phyloP scores from a whole-genome alignment of 2,113 vertebrate genomes.

The Aegotheles bennettii region DNA sequence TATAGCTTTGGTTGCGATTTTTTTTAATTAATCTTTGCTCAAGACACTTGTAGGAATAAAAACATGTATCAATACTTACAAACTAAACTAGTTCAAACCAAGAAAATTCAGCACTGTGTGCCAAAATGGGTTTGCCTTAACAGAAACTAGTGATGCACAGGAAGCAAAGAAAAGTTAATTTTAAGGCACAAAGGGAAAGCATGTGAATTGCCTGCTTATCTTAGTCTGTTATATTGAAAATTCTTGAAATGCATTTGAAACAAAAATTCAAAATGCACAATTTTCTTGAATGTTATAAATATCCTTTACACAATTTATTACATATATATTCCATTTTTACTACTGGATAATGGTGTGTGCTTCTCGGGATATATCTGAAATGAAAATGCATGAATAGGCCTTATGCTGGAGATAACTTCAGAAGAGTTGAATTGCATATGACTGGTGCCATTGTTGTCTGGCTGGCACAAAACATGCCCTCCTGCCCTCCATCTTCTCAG shows the following conservation, averaged over 20 bases:
- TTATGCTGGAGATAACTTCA: not conserved
- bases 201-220: not conserved
- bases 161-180: not conserved
- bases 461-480: not conserved
- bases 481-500: not conserved
- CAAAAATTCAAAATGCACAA: not conserved
- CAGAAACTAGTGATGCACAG: not conserved
- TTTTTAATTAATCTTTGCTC: not conserved
- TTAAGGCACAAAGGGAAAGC: not conserved
- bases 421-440: accelerated
- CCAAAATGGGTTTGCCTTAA: not conserved
- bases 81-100: not conserved
- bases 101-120: not conserved
- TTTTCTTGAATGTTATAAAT: not conserved
- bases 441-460: not conserved
- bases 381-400: not conserved
- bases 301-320: not conserved
- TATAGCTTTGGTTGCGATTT: not conserved
- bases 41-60: not conserved
- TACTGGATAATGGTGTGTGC: not conserved
- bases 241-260: not conserved
- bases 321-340: not conserved
- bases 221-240: not conserved
- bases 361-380: not conserved
- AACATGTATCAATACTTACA: accelerated